phyloP scores from a whole-genome alignment of 2,797 vertebrate genomes.

The Morus bassanus region DNA sequence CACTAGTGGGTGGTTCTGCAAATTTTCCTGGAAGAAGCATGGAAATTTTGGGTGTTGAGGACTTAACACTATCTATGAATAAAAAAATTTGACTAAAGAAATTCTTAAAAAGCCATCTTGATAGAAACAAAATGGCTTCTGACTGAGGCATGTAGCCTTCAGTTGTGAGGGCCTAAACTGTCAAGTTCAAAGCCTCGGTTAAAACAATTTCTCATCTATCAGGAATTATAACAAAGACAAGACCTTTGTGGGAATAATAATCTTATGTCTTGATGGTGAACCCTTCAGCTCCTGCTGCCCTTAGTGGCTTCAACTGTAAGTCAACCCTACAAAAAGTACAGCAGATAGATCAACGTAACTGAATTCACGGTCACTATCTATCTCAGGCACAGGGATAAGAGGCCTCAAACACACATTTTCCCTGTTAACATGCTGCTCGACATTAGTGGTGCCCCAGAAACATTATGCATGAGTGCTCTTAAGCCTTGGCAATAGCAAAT shows the following conservation, averaged over 20 bases:
- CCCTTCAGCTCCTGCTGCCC: not conserved
- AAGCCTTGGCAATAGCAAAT: not conserved
- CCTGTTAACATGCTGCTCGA: not conserved
- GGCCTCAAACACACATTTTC: not conserved
- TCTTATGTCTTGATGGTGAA: not conserved
- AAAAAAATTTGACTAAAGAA: not conserved
- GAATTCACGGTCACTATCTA: not conserved
- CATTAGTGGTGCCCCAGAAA: not conserved
- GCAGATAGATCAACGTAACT: not conserved
- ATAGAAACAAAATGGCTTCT: not conserved
- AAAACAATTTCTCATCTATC: not conserved
- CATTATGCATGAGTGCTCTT: not conserved
- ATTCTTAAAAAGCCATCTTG: not conserved
- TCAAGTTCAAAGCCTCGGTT: not conserved
- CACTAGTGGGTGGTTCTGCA: not conserved
- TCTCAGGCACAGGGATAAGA: not conserved
- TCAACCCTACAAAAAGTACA: not conserved
- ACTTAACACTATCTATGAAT: not conserved
- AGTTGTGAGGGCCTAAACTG: not conserved
- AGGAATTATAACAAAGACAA: not conserved
- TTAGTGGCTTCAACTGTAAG: not conserved
- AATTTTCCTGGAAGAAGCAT: not conserved
- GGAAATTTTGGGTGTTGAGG: not conserved
- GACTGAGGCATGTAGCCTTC: rapidly evolving
- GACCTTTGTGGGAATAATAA: not conserved